Base-by-base conservation (phyloP, 2,113 vertebrate genomes). In the Camelus dromedarius region DNA sequence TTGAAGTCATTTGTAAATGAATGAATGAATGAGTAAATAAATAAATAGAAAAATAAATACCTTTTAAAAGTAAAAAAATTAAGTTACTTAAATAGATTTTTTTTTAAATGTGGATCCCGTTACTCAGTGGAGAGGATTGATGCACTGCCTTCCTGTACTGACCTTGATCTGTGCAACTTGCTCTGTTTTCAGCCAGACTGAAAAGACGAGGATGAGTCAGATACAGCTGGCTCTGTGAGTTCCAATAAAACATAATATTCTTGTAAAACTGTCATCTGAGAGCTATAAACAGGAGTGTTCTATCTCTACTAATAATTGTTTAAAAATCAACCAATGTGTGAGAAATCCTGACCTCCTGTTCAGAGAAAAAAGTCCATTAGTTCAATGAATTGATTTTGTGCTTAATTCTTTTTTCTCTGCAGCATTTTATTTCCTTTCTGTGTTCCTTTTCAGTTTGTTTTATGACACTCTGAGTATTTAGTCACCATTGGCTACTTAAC, bases 371-470 rank as follows among this genome's bases (percentile, higher is more conserved):
- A 94, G 6, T 7, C 88, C 80, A 85, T 98, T 98, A 97, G 83
- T 76, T 97, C 96, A 96, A 97, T 96, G 83, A 97, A 97, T 73
- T 95, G 80, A 96, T 98, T 97, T 97, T 93, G 30, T 89, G 20
- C 20, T 97, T 95, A 84, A 4, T 95, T 97, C 96, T 42, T 42
- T 8, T 86, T 28, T 69, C 76, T 79, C 42, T 26, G 66, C 38
- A 75, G 13, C 8, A 22, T 88, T 48, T 96, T 86, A 8, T 92
- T 96, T 60, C 18, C 15, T 94, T 70, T 95, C 50, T 93, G 35
- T 96, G 14, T 42, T 94, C 20, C 92, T 66, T 66, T 91, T 97
- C 56, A 87, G 82, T 66, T 19, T 69, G 42, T 90, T 97, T 95
- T 66, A 77, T 93, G 81, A 52, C 96, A 91, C 32, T 46, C 30